These are phyloP conservation scores for Blera fallax DNA, from an alignment of 2,888 invertebrate genomes.

Conservation along the genomic window DNA sequence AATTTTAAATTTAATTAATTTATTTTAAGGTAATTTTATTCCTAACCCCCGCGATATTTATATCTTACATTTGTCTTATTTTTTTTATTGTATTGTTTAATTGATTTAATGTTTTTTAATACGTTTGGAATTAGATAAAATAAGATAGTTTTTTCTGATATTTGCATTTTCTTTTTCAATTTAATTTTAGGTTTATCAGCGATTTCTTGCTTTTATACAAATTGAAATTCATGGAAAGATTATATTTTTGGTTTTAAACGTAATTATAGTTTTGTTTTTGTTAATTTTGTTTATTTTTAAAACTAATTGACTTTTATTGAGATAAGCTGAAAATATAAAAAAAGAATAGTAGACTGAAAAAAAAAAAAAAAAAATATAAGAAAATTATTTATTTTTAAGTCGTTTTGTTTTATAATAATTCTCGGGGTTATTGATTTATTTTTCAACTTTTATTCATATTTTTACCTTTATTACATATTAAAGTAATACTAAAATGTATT, in stretches of 20 bases:
- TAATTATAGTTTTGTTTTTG: slow-evolving; percentile 28
- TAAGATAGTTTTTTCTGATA: slow-evolving; percentile 61
- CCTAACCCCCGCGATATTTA: slow-evolving; percentile 62
- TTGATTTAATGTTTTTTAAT: slow-evolving; percentile 60
- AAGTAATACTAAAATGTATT: slow-evolving; percentile 72
- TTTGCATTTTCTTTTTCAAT: slow-evolving; percentile 32
- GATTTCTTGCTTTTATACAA: slow-evolving; percentile 54
- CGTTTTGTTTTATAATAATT: slow-evolving; percentile 32
- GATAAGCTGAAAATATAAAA: slow-evolving; percentile 56
- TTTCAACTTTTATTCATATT: slow-evolving; percentile 4
- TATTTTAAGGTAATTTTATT: slow-evolving; percentile 52
- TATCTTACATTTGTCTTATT: slow-evolving; percentile 64
- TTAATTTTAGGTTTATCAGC: slow-evolving; percentile 40
- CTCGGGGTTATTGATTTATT: slow-evolving; percentile 34
- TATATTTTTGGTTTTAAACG: slow-evolving; percentile 19
- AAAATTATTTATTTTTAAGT: slow-evolving; percentile 18
- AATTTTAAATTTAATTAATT: slow-evolving; percentile 40
- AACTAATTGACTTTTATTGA: slow-evolving; percentile 81
- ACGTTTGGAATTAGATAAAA: slow-evolving; percentile 65
- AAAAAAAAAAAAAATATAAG: slow-evolving; percentile 43
- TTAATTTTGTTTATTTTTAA: slow-evolving; percentile 59
- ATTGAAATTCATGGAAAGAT: slow-evolving; percentile 63
- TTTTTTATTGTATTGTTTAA: slow-evolving; percentile 64
- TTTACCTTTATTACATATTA: slow-evolving; percentile 42
- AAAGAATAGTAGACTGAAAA: slow-evolving; percentile 34